These are phyloP conservation scores for Agrypnia vestita DNA, from an alignment of 1,140 invertebrate genomes.

Conservation along the genomic window DNA sequence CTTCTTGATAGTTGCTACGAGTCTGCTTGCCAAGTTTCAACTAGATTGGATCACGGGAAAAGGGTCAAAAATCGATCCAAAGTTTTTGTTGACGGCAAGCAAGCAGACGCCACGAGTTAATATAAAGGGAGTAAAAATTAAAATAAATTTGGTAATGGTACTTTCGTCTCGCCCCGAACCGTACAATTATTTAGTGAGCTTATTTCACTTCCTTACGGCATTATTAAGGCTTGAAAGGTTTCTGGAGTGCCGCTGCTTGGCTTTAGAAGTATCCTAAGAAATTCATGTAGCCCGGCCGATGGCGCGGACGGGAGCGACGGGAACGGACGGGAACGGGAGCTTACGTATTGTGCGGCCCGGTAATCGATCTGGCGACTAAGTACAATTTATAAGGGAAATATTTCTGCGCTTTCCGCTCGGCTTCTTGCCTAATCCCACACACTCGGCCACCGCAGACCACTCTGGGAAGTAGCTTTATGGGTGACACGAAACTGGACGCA, in stretches of 20 bases:
- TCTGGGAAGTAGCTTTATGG: conserved; percentile 31
- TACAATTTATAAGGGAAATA: conserved; percentile 51
- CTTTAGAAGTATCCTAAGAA: conserved; percentile 50
- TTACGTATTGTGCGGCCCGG: conserved; percentile 45
- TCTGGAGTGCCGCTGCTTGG: conserved; percentile 45
- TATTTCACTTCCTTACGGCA: conserved; percentile 60
- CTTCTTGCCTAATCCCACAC: conserved; percentile 38
- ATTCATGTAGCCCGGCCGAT: conserved; percentile 42
- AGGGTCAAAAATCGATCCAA: too few species aligned
- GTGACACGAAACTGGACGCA: conserved; percentile 16
- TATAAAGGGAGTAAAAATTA: too few species aligned
- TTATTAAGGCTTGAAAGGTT: conserved; percentile 61
- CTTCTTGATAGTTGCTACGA: too few species aligned
- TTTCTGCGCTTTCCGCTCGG: conserved; percentile 29
- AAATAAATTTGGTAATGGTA: neutral
- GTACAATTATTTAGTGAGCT: conserved; percentile 57
- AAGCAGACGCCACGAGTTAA: too few species aligned
- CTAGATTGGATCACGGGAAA: too few species aligned
- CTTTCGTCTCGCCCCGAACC: neutral
- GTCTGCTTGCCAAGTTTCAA: too few species aligned
- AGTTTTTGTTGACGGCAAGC: too few species aligned
- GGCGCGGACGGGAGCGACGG: too few species aligned
- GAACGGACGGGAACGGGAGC: neutral
- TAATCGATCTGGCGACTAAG: conserved; percentile 53
- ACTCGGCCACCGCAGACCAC: conserved; percentile 26